These are phyloP conservation scores for Aproaerema taeniolella DNA, from an alignment of 2,888 invertebrate genomes.

Conservation along the genomic window DNA sequence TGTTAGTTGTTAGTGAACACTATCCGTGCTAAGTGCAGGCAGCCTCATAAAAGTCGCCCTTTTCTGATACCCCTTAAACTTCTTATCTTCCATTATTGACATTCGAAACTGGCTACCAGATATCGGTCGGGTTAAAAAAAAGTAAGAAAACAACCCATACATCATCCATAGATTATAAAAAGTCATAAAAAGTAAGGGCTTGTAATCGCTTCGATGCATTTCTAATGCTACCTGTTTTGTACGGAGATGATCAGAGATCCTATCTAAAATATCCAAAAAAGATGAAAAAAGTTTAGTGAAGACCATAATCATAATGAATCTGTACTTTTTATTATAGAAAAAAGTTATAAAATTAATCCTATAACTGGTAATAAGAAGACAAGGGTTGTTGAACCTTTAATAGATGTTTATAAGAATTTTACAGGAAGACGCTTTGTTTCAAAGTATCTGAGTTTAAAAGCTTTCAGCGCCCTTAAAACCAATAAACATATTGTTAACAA, in stretches of 20 bases:
- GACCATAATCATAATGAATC: constrained; percentile 4
- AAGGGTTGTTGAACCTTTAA: constrained; percentile 3
- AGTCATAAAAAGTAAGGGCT: constrained; percentile 36
- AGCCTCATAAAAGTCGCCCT: no score
- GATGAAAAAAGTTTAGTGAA: neutral
- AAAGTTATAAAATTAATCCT: constrained; percentile 1
- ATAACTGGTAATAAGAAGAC: neutral
- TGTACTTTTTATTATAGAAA: neutral
- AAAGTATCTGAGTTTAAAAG: neutral
- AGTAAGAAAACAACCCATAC: constrained; percentile 35
- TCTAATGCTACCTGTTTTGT: constrained; percentile 49
- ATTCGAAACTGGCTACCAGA: constrained; percentile 36
- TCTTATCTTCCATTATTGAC: constrained; percentile 33
- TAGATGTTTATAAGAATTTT: no score
- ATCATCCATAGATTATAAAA: constrained; percentile 39
- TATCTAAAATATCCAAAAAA: constrained; percentile 7
- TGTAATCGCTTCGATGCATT: constrained; percentile 52
- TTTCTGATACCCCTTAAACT: no score
- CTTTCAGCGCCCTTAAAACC: constrained; percentile 3
- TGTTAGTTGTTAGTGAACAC: no score
- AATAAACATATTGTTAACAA: neutral
- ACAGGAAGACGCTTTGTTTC: neutral
- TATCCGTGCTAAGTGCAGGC: no score
- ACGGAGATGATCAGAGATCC: neutral
- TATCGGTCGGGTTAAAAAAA: constrained; percentile 23